Base-by-base conservation (phyloP, 2,888 invertebrate genomes). In the Eumerus sabulonum region DNA sequence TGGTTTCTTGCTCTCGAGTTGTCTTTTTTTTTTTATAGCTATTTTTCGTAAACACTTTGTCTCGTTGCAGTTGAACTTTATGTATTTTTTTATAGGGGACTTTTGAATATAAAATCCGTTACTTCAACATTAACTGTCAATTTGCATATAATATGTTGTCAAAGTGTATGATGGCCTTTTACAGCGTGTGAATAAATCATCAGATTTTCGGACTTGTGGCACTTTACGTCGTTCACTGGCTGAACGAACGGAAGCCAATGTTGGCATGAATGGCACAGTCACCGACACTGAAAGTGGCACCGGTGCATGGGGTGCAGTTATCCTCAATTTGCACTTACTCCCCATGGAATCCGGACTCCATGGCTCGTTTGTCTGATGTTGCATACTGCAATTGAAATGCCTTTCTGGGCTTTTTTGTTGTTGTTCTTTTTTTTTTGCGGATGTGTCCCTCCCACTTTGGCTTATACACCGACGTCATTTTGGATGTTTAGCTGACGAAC, bases 131-230 rank as follows among this genome's bases (percentile, higher is more conserved):
- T 53, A 68, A 63, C 17, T 42, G 47, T 54, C 63, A 36, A 63
- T 64, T 64, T 76, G 45, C 56, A 67, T 62, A 54, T 57, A 51
- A 45, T 62, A 47, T 44, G 50, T 18, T 27, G 42, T 54, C 19
- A 12, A 36, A 56, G 42, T 60, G 42, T 59, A 59, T 64, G 42
- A 53, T 42, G 42, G 40, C 18, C 42, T 54, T 66, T 76, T 71
- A 66, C 54, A 44, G 64, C 44, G n/a, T 42, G 27, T 66, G 38
- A 76, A 76, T 76, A 71, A 76, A 76, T 76, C 71, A 60, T n/a
- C 17, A 64, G 66, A 47, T 66, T 66, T 56, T 66, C 56, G 50
- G 48, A 60, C 48, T 66, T 60, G 54, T 54, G 59, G 45, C 64
- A 76, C 64, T 71, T 60, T 40, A 48, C 38, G 70, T 70, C 48